A percentile compares a stretch with the other conserved stretches of the same genome.
phyloP scores from a whole-genome alignment of 2,888 invertebrate species.

The Dysmachus trigonus region DNA sequence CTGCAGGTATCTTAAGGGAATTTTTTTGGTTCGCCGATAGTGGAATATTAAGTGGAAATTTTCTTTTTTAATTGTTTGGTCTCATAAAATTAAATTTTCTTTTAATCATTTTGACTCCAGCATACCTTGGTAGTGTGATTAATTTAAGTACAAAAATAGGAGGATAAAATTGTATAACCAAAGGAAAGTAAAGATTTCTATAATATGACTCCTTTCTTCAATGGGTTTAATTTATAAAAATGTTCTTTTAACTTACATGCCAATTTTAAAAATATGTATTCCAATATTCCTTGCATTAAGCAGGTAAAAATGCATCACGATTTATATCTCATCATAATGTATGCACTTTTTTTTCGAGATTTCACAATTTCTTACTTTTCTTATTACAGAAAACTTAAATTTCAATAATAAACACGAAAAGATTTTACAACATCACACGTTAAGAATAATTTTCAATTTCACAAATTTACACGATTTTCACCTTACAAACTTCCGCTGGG shows the following conservation, averaged over 20 bases:
- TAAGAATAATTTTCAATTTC: not conserved
- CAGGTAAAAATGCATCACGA: not conserved
- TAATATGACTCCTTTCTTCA: no score
- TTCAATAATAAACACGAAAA: not conserved
- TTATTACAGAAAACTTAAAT: no score
- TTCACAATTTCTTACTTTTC: not conserved
- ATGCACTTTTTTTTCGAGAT: not conserved
- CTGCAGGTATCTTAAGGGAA: not conserved
- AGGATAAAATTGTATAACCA: not conserved
- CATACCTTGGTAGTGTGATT: not conserved
- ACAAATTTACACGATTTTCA: not conserved
- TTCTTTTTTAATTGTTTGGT: not conserved
- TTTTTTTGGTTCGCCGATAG: not conserved
- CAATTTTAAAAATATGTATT: not conserved
- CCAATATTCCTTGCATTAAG: not conserved
- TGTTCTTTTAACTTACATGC: not conserved
- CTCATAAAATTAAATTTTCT: not conserved
- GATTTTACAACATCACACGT: not conserved
- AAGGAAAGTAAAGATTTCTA: not conserved
- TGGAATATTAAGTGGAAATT: not conserved
- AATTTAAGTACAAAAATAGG: not conserved
- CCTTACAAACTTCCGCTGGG: not conserved
- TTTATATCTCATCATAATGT: not conserved
- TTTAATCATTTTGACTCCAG: no score
- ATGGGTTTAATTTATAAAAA: not conserved